phyloP scores from a whole-genome alignment of 2,888 invertebrate genomes.

The Eulithis prunata region DNA sequence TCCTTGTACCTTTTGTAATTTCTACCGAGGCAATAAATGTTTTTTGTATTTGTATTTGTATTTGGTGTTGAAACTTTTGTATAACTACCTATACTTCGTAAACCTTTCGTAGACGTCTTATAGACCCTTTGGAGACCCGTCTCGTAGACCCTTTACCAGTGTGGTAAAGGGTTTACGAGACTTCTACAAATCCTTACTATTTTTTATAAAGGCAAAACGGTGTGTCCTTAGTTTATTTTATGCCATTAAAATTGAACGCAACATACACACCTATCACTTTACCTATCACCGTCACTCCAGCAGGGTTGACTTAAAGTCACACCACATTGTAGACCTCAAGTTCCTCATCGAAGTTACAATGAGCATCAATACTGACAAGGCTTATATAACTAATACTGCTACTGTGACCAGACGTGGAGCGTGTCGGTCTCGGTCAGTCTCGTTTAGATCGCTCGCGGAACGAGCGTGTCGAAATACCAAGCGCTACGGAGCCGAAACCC shows the following conservation, averaged over 20 bases:
- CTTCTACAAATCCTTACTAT: background rate
- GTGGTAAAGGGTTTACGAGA: too few relatives aligned
- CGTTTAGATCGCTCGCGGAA: slow-evolving; percentile 59
- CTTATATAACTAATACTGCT: slow-evolving; percentile 49
- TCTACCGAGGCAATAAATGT: too few relatives aligned
- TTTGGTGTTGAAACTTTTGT: too few relatives aligned
- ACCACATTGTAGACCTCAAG: slow-evolving; percentile 22
- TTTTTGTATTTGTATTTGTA: too few relatives aligned
- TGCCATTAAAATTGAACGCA: background rate
- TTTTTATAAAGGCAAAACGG: too few relatives aligned
- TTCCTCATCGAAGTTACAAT: slow-evolving; percentile 31
- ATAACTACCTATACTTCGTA: slow-evolving; percentile 5
- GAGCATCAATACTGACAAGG: slow-evolving; percentile 35
- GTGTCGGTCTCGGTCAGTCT: slow-evolving; percentile 64
- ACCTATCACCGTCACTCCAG: background rate
- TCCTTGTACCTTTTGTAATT: too few relatives aligned
- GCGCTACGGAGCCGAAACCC: slow-evolving; percentile 38
- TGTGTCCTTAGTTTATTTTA: too few relatives aligned
- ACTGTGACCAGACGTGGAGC: slow-evolving; percentile 39
- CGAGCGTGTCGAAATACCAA: slow-evolving; percentile 53
- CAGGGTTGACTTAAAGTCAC: background rate
- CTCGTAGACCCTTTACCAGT: background rate
- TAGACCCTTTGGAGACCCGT: slow-evolving; percentile 4
- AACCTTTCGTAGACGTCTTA: slow-evolving; percentile 6
- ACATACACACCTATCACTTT: background rate